Conservation (phyloP, 2,113 vertebrate species). For the rabbit (Oryctolagus cuniculus) region DNA sequence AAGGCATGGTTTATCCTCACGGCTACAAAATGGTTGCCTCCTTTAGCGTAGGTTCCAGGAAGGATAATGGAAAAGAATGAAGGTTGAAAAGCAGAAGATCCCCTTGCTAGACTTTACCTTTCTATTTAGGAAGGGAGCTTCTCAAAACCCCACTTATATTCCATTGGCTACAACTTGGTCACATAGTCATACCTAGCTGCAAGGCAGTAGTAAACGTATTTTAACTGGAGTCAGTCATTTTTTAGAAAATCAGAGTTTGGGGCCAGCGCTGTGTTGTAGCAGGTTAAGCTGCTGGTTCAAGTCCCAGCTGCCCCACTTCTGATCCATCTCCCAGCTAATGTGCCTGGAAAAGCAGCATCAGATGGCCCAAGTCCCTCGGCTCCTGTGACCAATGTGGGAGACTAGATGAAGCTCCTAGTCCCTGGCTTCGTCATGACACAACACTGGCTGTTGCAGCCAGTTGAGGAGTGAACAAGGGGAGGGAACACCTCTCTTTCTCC, state of each 20-base stretch:
- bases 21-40: neutral
- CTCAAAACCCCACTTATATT: neutral
- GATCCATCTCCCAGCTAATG: too few relatives aligned
- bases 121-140: constrained; percentile 4
- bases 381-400: too few relatives aligned
- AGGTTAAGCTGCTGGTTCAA: too few relatives aligned
- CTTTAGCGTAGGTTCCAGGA: neutral
- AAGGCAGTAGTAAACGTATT: neutral
- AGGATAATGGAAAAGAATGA: neutral
- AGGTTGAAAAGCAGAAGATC: neutral
- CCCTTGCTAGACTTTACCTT: constrained; percentile 12
- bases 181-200: neutral
- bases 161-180: neutral
- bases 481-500: too few relatives aligned
- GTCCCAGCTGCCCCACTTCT: too few relatives aligned
- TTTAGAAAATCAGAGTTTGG: neutral
- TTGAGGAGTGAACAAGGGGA: too few relatives aligned
- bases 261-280: too few relatives aligned
- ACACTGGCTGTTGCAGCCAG: too few relatives aligned
- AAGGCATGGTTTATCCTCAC: neutral
- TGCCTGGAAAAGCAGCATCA: too few relatives aligned
- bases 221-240: neutral
- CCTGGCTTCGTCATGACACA: too few relatives aligned
- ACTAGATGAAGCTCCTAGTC: too few relatives aligned
- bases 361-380: too few relatives aligned